Percentiles rank a stretch among this genome's conserved stretches.
Conservation (phyloP, 2,113 vertebrate species). For the Phyllostomus discolor region DNA sequence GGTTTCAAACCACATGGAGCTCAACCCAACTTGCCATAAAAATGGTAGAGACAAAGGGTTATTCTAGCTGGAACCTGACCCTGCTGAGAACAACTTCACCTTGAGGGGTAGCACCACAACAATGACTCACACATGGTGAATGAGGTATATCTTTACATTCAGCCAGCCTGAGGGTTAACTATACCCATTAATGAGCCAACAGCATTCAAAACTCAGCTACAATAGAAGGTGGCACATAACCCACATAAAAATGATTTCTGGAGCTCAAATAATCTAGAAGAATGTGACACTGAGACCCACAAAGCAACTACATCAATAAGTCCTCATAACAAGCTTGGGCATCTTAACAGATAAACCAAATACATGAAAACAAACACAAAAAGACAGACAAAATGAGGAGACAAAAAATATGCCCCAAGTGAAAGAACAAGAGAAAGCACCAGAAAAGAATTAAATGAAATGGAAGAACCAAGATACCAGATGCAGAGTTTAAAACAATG, state of each 20-base stretch:
- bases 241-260: neutral
- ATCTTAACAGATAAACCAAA: neutral
- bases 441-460: neutral
- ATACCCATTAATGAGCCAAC: neutral
- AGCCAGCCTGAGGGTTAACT: neutral
- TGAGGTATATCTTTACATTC: neutral
- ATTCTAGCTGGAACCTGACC: neutral
- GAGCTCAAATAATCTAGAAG: neutral
- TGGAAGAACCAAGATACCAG: neutral
- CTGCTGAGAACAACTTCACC: neutral
- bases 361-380: neutral
- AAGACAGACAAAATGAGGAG: neutral
- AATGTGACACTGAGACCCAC: neutral
- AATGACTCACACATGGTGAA: neutral
- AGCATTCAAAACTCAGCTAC: neutral
- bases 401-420: neutral
- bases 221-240: neutral
- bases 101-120: neutral
- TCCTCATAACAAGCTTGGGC: neutral
- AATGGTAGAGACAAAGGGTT: neutral
- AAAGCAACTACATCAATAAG: neutral
- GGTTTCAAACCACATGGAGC: neutral
- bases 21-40: neutral
- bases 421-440: neutral
- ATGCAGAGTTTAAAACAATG: neutral